Conservation (phyloP, 2,797 vertebrate genomes). For the Cheirogaleus major region DNA sequence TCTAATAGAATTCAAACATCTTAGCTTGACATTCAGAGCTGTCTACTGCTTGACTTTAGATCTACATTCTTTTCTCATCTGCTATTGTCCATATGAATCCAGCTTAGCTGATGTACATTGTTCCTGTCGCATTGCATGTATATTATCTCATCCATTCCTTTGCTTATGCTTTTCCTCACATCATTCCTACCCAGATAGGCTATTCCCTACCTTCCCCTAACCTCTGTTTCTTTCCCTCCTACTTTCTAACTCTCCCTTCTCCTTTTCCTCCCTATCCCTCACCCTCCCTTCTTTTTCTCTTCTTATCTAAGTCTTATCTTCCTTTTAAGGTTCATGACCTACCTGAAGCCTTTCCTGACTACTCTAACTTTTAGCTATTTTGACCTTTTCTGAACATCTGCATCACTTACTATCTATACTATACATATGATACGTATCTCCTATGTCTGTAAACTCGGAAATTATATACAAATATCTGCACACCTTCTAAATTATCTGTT, state of each 20-base stretch:
- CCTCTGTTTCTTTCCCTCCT: not conserved
- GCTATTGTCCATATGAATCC: not conserved
- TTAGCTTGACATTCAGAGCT: constrained; percentile 24
- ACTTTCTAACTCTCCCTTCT: not conserved
- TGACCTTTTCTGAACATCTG: not conserved
- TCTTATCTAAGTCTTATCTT: not conserved
- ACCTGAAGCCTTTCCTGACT: not conserved
- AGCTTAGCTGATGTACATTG: not conserved
- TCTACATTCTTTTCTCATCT: not conserved
- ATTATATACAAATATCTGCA: not conserved
- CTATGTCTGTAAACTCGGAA: constrained; percentile 41
- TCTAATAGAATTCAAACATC: constrained; percentile 11
- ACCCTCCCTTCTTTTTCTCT: not conserved
- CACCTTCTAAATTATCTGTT: not conserved
- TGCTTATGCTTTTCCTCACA: not conserved
- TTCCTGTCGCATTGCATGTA: not conserved
- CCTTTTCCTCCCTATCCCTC: not conserved
- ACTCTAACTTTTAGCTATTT: not conserved
- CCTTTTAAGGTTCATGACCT: not conserved
- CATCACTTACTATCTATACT: not conserved
- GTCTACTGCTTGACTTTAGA: not conserved
- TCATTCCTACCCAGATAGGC: not conserved
- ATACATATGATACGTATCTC: not conserved
- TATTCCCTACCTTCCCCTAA: not conserved
- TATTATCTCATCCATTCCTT: constrained; percentile 22